These are phyloP conservation scores for Helogale parvula DNA, from an alignment of 2,113 vertebrate genomes.

Conservation along the genomic window DNA sequence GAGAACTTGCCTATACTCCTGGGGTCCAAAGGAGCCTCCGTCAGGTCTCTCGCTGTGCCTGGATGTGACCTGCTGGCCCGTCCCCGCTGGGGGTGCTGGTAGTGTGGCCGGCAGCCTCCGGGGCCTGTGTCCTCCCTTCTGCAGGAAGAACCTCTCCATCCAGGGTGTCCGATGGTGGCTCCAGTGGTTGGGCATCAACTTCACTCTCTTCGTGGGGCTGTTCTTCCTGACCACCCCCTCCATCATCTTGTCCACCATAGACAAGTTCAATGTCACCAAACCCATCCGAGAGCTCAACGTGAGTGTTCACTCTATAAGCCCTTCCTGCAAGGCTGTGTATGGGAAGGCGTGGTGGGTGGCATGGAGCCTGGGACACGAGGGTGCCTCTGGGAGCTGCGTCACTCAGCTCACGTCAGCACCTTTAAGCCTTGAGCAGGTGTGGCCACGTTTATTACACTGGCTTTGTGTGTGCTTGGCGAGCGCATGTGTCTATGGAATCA, in stretches of 20 bases:
- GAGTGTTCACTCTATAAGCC: slow-evolving; percentile 75
- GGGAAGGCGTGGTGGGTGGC: neutral
- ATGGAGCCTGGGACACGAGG: accelerated
- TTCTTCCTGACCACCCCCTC: slow-evolving; percentile 98
- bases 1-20: neutral
- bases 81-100: neutral
- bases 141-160: slow-evolving; percentile 94
- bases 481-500: neutral
- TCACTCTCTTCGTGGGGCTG: slow-evolving; percentile 91
- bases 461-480: neutral
- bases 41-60: neutral
- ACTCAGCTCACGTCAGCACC: neutral
- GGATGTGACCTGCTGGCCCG: neutral
- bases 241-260: slow-evolving; percentile 95
- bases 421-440: neutral
- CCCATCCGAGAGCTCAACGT: slow-evolving; percentile 95
- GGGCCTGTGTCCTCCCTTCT: neutral
- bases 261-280: slow-evolving; percentile 96
- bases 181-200: slow-evolving; percentile 90
- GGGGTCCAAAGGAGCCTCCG: neutral
- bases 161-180: slow-evolving; percentile 92
- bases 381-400: neutral
- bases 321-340: accelerated
- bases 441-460: neutral
- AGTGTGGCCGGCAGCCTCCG: neutral